These are phyloP conservation scores for Nyctibius bracteatus DNA, from an alignment of 2,113 vertebrate genomes.

Conservation along the genomic window DNA sequence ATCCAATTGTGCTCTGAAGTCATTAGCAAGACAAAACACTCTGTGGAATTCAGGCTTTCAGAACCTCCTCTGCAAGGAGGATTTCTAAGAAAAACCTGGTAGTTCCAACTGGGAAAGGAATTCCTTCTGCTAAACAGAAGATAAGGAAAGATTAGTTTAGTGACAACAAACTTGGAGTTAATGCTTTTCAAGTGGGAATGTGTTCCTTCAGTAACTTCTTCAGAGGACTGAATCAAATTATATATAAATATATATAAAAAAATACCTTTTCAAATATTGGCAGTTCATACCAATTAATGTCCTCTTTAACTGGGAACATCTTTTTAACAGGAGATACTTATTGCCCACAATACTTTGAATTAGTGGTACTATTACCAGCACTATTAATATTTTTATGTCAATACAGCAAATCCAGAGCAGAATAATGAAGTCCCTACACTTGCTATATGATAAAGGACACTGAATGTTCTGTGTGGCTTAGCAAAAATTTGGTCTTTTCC, in stretches of 20 bases:
- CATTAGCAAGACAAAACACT: conserved; percentile 84
- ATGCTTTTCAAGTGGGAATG: background rate
- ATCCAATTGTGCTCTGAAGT: conserved; percentile 78
- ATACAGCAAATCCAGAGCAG: background rate
- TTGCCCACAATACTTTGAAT: background rate
- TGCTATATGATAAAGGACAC: background rate
- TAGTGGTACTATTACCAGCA: background rate
- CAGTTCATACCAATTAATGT: background rate
- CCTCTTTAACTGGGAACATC: background rate
- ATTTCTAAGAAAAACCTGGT: conserved; percentile 76
- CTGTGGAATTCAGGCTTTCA: conserved; percentile 77
- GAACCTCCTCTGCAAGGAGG: conserved; percentile 65
- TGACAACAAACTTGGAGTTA: conserved; percentile 36
- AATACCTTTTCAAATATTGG: background rate
- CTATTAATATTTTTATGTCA: background rate
- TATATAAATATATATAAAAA: background rate
- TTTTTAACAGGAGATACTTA: background rate
- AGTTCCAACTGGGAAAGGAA: conserved; percentile 82
- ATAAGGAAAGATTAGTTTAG: conserved; percentile 57
- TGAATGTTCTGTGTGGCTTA: background rate
- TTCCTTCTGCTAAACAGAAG: conserved; percentile 62
- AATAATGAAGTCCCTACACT: background rate
- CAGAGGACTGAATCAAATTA: background rate
- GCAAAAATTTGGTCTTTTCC: background rate
- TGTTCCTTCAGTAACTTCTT: background rate